Base-by-base conservation (phyloP, 1,140 invertebrate genomes). In the Protaetia brevitarsis region DNA sequence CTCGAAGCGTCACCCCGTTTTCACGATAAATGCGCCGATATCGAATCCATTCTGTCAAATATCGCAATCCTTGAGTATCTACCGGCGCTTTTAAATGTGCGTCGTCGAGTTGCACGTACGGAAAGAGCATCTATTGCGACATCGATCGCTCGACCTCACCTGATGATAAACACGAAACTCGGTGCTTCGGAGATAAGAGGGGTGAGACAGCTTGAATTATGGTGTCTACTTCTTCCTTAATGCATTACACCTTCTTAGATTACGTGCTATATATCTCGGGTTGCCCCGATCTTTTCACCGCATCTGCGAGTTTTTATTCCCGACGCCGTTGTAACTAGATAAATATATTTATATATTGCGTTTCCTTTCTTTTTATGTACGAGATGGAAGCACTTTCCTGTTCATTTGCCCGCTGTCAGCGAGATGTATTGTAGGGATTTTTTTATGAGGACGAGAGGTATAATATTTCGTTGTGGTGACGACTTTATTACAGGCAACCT, bases 181-280 rank as follows among this genome's bases (percentile, higher is more conserved):
- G 13, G 13, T 11, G 4, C 6, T 23, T 13, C 13, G 13, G 37
- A 51, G 41, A 51, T 51, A 51, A 51, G 19, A n/a, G 16, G 2
- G 5, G 11, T 5, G 41, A 51, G 41, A 51, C 19, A 23, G 19
- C 41, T 51, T 51, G 41, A 51, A 51, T 51, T 51, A 51, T 51
- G 41, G 41, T 23, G 41, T 19, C 41, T 51, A 23, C 26, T 51
- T 51, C 19, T 51, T 19, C 19, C 41, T 51, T 51, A 51, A 51
- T 51, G 26, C 41, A 51, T 51, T 51, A 51, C 41, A 51, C 41
- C 41, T n/a, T 19, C 41, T 23, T 51, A 51, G 41, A 51, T 51
- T 51, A 19, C 26, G 41, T 51, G 41, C 19, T 10, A 19, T 51
- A 51, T 51, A 51, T 51, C 41, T 51, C 26, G 19, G 16, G 19